Evolutionary conservation across 2,113 vertebrate species (phyloP).

Genomic region (Turdus rufiventris): DNA sequence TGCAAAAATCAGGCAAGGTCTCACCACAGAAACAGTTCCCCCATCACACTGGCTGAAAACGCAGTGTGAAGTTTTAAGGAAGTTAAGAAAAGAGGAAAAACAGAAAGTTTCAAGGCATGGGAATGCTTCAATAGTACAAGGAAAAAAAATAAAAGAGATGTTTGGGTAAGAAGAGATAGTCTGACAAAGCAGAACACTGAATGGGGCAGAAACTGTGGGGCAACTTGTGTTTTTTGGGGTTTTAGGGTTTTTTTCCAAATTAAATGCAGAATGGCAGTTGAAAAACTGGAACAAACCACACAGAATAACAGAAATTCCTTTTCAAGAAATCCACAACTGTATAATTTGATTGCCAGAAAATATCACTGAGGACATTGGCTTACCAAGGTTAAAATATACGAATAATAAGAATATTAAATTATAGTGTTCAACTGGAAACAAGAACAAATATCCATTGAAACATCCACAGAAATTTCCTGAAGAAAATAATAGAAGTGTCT

Average conservation of each 20-base stretch:
- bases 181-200: neutral
- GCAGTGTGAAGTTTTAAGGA: neutral
- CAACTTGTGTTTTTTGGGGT: neutral
- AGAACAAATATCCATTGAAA: constrained; percentile 4
- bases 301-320: neutral
- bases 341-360: constrained; percentile 54
- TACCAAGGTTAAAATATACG: constrained; percentile 22
- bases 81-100: neutral
- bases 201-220: neutral
- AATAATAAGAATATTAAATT: constrained; percentile 54
- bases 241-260: neutral
- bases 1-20: neutral
- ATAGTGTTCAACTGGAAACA: neutral
- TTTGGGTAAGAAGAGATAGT: neutral
- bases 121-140: neutral
- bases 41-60: neutral
- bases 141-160: neutral
- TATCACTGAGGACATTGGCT: neutral
- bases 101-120: neutral
- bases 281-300: constrained; percentile 19
- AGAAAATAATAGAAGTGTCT: neutral
- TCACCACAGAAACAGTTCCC: neutral
- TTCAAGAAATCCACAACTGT: constrained; percentile 44
- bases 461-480: constrained; percentile 2
- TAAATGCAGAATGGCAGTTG: neutral